Base-by-base conservation (phyloP, 2,888 invertebrate genomes). In the Brenthis daphne region DNA sequence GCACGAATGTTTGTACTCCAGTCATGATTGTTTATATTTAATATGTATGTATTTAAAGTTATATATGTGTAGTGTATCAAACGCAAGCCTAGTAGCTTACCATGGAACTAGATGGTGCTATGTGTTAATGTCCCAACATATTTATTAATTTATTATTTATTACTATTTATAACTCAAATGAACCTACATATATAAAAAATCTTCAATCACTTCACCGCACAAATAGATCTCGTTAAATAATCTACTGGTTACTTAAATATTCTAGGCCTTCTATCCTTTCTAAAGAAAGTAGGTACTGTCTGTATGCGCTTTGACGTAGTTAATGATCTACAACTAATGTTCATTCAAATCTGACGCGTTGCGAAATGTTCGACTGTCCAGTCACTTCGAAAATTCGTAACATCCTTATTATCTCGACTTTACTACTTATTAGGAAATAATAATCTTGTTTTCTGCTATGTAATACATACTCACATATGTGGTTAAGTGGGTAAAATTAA, bases 221-320 rank as follows among this genome's bases (percentile, higher is more conserved):
- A 60, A 60, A 60, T n/a, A 50, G 29, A 29, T 48, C 12, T 50
- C n/a, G 0, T 11, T 60, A 5, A n/a, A 6, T 5, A 43, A 43
- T 13, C 11, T 11, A 50, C 29, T 60, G 16, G 29, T 60, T 50
- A 33, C 8, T 63, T 54, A 54, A 54, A 63, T 63, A 63, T 54
- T 54, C 43, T 53, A 63, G 16, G 14, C 20, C 13, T 63, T 43
- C 37, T 48, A 24, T 66, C 54, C 20, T 67, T 60, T 55, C 60
- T 61, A 67, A 48, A 56, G 67, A 67, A 67, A 67, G 67, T 20
- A 20, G 1, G 20, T 67, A 48, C 12, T 43, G 12, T 3, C 16
- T 53, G 63, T n/a, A 61, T 67, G 67, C 50, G 48, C 61, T 54
- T 61, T 56, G 33, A 20, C 58, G 65, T 58, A 61, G 6, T 37